A percentile compares a stretch with the other conserved stretches of the same genome.
These are phyloP conservation scores for Mirza zaza DNA, from an alignment of 2,113 vertebrate genomes.

Conservation along the genomic window DNA sequence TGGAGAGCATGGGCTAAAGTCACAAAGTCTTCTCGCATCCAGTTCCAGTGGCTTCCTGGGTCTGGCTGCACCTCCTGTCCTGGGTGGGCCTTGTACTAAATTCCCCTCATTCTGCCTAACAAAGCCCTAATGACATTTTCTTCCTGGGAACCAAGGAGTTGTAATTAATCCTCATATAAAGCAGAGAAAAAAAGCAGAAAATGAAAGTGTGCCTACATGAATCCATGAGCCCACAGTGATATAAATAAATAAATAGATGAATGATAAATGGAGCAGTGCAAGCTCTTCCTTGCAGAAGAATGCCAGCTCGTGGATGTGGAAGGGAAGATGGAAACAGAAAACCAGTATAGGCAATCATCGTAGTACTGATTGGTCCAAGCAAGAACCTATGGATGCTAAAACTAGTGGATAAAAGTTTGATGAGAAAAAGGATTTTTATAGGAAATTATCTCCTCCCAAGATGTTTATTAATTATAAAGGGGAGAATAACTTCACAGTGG, in stretches of 20 bases:
- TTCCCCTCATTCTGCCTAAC: background rate
- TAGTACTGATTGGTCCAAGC: background rate
- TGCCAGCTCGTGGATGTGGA: background rate
- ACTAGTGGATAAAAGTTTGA: background rate
- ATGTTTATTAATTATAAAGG: background rate
- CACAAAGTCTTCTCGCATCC: background rate
- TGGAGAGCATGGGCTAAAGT: background rate
- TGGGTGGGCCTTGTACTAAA: background rate
- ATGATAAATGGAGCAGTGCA: background rate
- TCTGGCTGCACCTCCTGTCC: background rate
- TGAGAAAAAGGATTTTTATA: background rate
- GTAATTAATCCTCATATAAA: background rate
- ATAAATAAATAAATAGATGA: background rate
- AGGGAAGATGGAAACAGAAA: background rate
- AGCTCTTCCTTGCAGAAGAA: background rate
- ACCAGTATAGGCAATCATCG: background rate
- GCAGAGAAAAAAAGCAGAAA: background rate
- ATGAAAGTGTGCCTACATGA: background rate
- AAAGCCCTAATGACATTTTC: background rate
- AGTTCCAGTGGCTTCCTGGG: background rate
- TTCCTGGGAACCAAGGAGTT: background rate
- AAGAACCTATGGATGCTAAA: background rate
- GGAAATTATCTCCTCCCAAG: background rate
- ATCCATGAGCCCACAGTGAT: background rate
- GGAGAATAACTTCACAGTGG: background rate